Evolutionary conservation across 2,113 vertebrate genomes (phyloP).

Genomic region (Menidia beryllina): DNA sequence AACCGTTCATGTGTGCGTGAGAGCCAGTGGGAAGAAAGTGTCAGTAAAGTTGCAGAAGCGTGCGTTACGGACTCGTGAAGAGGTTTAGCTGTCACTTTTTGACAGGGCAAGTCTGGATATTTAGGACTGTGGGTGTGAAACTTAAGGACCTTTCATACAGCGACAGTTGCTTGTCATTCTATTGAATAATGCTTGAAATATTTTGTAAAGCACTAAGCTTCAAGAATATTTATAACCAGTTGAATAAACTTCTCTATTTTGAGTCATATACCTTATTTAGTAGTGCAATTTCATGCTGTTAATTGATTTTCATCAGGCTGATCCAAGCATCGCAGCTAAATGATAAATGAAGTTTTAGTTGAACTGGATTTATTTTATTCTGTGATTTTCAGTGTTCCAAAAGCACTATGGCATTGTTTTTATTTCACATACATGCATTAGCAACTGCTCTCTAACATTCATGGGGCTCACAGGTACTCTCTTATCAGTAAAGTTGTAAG

Average conservation of each 20-base stretch:
- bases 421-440: not conserved
- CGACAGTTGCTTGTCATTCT: not conserved
- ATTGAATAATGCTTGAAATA: not conserved
- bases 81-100: conserved; percentile 32
- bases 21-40: conserved; percentile 2
- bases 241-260: not conserved
- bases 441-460: conserved; percentile 24
- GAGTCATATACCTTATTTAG: conserved; percentile 27
- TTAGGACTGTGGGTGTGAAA: conserved; percentile 18
- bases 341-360: conserved; percentile 54
- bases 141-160: conserved; percentile 12
- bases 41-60: conserved; percentile 21
- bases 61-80: conserved; percentile 18
- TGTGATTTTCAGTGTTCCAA: conserved; percentile 7
- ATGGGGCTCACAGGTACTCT: conserved; percentile 6
- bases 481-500: not conserved
- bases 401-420: not conserved
- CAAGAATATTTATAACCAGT: no score
- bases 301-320: conserved; percentile 26
- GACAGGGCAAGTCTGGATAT: conserved; percentile 23
- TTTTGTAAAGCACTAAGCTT: no score
- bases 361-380: conserved; percentile 3
- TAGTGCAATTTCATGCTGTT: conserved; percentile 18
- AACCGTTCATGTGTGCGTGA: conserved; percentile 4
- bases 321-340: conserved; percentile 36